Evolutionary conservation across 2,888 invertebrate genomes (phyloP), one percentile per base, ranked within the genome.

Genomic region (Cataglyphis rosenhaueri): DNA sequence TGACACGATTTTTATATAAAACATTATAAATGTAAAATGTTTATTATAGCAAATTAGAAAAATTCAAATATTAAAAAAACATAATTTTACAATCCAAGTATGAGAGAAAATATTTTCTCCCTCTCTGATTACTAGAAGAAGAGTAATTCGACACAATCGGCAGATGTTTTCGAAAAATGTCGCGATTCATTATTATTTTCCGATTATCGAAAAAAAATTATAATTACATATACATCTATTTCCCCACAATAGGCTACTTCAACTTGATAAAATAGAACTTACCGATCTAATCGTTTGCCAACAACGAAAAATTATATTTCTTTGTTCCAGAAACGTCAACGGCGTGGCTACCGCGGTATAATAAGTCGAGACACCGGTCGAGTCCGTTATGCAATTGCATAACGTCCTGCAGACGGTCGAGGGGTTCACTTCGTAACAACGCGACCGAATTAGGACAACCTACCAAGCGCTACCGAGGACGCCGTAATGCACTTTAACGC

Each of bases 341-440:
- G 25, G 32, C 29, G 61, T 12, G 32, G 57, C 68, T 57, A 70
- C 21, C 71, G 57, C 15, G 75, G 66, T 83, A 65, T 88, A 84
- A 87, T 85, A 81, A 85, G 66, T 75, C 61, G 75, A 79, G 85
- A 83, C 21, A 41, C 70, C n/a, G 57, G 32, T 78, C 68, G 41
- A 84, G 81, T 89, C 89, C 88, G 89, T 88, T 88, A 89, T 82
- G 88, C 85, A 89, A 89, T 83, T 55, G 64, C 59, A 38, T 52
- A 52, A 52, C 73, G 76, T 84, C 84, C 82, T 71, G 86, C 29
- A 48, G 64, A 79, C 71, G 64, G 25, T 21, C n/a, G 21, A 35
- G 55, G 35, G 55, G 38, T 12, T 83, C 70, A 44, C 64, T 71
- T 71, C 57, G 62, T 64, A 32, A 81, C 35, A 35, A 62, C 29